Evolutionary conservation across 2,113 vertebrate species (phyloP).

Genomic region (Chloropsis cyanopogon): DNA sequence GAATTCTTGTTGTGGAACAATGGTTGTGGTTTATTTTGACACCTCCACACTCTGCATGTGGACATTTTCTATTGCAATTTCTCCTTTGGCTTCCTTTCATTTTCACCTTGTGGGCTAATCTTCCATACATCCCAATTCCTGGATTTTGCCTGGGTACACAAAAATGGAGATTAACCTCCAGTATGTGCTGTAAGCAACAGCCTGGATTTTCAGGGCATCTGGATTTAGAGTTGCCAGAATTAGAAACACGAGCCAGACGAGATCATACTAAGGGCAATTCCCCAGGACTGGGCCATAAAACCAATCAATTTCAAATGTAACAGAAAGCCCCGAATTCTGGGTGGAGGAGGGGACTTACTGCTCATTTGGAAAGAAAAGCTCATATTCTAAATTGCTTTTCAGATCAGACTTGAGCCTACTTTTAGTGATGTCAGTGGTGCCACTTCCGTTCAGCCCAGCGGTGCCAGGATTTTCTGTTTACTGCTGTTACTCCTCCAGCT

Average conservation of each 20-base stretch:
- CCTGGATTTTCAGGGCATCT: conserved; percentile 39
- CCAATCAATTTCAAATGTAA: conserved; percentile 44
- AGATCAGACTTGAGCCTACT: conserved; percentile 10
- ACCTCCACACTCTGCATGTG: rapidly evolving
- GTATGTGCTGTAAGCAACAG: not conserved
- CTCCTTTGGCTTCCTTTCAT: not conserved
- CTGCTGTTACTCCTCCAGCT: not conserved
- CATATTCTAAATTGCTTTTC: conserved; percentile 50
- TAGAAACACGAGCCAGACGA: conserved; percentile 35
- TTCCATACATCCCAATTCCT: not conserved
- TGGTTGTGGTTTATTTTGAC: not conserved
- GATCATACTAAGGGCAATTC: conserved; percentile 38
- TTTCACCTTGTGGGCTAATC: not conserved
- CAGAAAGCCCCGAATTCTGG: not conserved
- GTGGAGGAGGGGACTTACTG: conserved; percentile 8
- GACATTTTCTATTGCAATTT: not conserved
- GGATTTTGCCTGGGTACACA: not conserved
- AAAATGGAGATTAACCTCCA: conserved; percentile 12
- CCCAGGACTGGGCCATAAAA: not conserved
- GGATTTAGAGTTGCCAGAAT: conserved; percentile 56
- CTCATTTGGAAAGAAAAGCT: conserved; percentile 49
- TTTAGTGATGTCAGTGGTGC: not conserved
- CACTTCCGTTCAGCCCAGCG: not conserved
- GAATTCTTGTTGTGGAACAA: not conserved
- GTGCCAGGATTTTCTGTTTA: not conserved